Evolutionary conservation across 1,140 invertebrate species (phyloP).

Genomic region (Procambarus virginalis): DNA sequence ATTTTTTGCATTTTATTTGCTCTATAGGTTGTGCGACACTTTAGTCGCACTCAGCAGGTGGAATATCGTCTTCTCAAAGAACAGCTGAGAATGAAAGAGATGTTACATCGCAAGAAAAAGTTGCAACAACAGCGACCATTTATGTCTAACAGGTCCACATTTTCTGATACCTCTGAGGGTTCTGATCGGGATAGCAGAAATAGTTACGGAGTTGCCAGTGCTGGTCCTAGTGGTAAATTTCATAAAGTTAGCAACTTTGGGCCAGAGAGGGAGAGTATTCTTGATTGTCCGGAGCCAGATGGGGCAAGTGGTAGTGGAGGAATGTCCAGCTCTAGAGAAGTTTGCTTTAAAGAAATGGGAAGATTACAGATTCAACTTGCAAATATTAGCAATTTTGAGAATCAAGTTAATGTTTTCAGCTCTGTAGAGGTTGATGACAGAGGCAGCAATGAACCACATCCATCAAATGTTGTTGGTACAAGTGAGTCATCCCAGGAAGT

Average conservation of each 20-base stretch:
- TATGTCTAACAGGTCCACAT: not conserved
- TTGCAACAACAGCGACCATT: constrained; percentile 10
- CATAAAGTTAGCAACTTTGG: not conserved
- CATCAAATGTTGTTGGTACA: not conserved
- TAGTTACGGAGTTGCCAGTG: not conserved
- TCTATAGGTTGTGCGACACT: constrained; percentile 49
- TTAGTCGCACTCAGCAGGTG: constrained; percentile 44
- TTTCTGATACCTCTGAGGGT: not conserved
- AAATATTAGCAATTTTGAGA: constrained; percentile 16
- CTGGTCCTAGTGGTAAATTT: not conserved
- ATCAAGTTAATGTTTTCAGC: not conserved
- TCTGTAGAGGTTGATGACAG: not conserved
- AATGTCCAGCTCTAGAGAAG: constrained; percentile 7
- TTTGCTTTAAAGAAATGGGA: constrained; percentile 24
- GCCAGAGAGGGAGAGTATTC: not conserved
- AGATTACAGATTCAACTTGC: constrained; percentile 48
- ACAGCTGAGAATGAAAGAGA: constrained; percentile 43
- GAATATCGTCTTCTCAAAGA: constrained; percentile 52
- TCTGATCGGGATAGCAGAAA: not conserved
- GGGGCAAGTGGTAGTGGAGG: not conserved
- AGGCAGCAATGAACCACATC: not conserved
- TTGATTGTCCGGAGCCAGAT: not conserved
- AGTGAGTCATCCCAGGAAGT: not conserved
- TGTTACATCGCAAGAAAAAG: constrained; percentile 17
- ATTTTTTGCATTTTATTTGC: not conserved